Evolutionary conservation across 2,888 invertebrate species (phyloP).

Genomic region (Brachypterus glaber): DNA sequence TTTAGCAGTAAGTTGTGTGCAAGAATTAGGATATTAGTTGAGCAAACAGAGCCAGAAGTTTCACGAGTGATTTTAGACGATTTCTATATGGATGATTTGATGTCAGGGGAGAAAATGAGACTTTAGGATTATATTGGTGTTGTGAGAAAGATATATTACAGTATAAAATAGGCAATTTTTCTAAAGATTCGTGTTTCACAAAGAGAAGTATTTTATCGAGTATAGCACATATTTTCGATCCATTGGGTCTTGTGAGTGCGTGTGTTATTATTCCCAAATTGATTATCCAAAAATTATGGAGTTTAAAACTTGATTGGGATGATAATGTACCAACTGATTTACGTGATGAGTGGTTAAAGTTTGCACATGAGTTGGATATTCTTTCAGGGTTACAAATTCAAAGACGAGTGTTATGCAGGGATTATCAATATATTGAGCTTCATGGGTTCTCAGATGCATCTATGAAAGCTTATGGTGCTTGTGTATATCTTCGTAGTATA

Average conservation of each 20-base stretch:
- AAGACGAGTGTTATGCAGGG: constrained; percentile 1
- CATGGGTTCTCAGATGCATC: constrained; percentile 11
- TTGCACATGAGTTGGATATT: constrained; percentile 1
- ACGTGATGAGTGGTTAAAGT: constrained; percentile 2
- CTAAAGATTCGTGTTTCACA: too few species aligned
- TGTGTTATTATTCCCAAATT: constrained; percentile 10
- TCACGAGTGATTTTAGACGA: constrained; percentile 6
- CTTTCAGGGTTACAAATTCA: constrained; percentile 8
- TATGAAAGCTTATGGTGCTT: constrained; percentile 5
- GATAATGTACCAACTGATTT: constrained; percentile 11
- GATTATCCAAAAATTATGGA: constrained; percentile 12
- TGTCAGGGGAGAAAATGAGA: constrained; percentile 13
- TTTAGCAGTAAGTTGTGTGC: constrained; percentile 12
- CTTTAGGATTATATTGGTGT: constrained; percentile 15
- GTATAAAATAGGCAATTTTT: too few species aligned
- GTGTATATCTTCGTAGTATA: constrained; percentile 4
- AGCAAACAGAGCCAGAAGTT: constrained; percentile 2
- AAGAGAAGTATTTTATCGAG: constrained; percentile 13
- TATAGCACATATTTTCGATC: constrained; percentile 14
- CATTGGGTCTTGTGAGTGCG: constrained; percentile 12
- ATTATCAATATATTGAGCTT: not conserved
- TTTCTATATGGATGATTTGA: constrained; percentile 13
- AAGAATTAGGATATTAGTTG: constrained; percentile 7
- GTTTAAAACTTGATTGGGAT: constrained; percentile 8
- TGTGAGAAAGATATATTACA: constrained; percentile 5